Base-by-base conservation (phyloP, 2,113 vertebrate species). In the Bolborhynchus lineola region DNA sequence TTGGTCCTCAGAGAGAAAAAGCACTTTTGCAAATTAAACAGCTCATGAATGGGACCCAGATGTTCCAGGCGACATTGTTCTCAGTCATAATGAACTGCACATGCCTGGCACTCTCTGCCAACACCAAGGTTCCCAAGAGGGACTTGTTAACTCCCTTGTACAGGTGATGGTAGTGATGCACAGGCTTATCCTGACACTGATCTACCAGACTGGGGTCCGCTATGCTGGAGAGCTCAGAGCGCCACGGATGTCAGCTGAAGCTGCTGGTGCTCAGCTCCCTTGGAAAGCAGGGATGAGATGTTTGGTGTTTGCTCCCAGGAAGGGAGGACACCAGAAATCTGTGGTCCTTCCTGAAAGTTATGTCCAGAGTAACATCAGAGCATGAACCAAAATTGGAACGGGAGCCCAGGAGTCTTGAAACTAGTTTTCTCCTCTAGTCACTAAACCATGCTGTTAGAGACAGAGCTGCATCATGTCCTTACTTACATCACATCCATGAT, bases 41-140 rank as follows among this genome's bases (percentile, higher is more conserved):
- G 14, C 69, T 33, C 12, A 17, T 15, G 83, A 78, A 97, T 75
- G 77, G 52, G 69, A 31, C 69, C 47, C 91, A 95, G 92, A 95
- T 95, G 86, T 91, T 84, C 46, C 62, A 84, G 83, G 77, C 4
- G 7, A 92, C 89, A 55, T 78, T 91, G 81, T 79, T 90, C 74
- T 76, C 62, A 26, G 53, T 57, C 49, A 42, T 55, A 91, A 93
- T 82, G 71, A 72, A 79, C 31, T 86, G 67, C 90, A 95, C 63
- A 69, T 93, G 92, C 49, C 78, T 65, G 71, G 35, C 75, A 72
- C 28, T 65, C 57, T 41, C 33, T 4, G 1, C 37, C 64, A 46
- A 4, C 46, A 42, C 50, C 0, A 0, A 67, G 33, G 20, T 46
- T 80, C 41, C 70, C 82, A 65, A 37, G 25, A 55, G 33, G 15